Base-by-base conservation (phyloP, 2,113 vertebrate genomes). In the Laticauda laticaudata region DNA sequence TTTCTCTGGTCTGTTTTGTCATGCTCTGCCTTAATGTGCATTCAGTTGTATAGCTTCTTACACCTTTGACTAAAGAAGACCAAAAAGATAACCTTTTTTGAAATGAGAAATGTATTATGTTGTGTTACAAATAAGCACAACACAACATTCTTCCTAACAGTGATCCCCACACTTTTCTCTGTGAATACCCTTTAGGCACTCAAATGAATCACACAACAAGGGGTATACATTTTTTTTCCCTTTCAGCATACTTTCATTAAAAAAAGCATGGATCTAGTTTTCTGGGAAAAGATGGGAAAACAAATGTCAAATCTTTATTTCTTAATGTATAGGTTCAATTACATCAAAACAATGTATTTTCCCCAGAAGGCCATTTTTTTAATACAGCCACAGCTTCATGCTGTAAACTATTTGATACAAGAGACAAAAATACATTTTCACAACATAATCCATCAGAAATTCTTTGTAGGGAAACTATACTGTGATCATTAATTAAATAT, bases 261-360 rank as follows among this genome's bases (percentile, higher is more conserved):
- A 29, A 93, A 90, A 95, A 94, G 92, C 86, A 91, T 95, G 93
- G 92, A 90, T 94, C 94, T 94, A 92, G 91, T 43, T 92, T 94
- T 86, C 54, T 92, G 92, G 75, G 92, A 92, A 94, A 96, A 95
- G 93, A 86, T 94, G 57, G 88, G 94, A 95, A 96, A 95, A 94
- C 94, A 96, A 96, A 96, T 96, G 95, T 96, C 97, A 96, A 96
- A 95, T 94, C 91, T 95, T 95, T 95, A 94, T 94, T 95, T 96
- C 94, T 95, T 94, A 55, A 88, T 54, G 26, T 51, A 75, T 81
- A 54, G 34, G 39, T 75, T 92, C 53, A 85, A 85, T 57, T 57
- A 89, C 56, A 89, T 95, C 95, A 95, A 96, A 97, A 95, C 93
- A 92, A 87, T 85, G 96, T 87, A 95, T 97, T 96, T 95, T 94